These are phyloP conservation scores for Tetragonula clypearis DNA, from an alignment of 1,140 invertebrate species.

Conservation along the genomic window DNA sequence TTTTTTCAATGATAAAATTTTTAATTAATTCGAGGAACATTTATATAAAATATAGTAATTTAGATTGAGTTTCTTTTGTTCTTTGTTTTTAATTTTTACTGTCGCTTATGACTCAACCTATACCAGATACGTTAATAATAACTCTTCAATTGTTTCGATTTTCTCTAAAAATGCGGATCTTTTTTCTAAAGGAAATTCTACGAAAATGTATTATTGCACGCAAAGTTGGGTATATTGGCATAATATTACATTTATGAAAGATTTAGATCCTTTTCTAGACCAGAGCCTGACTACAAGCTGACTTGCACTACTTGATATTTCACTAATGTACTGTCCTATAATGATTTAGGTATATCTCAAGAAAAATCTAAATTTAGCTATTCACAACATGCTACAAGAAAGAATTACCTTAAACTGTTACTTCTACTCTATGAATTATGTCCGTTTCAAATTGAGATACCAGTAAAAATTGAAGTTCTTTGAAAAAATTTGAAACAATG, in stretches of 20 bases:
- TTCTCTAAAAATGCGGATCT: not conserved
- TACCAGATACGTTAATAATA: no score
- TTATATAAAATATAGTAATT: no score
- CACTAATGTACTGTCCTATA: not conserved
- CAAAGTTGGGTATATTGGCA: no score
- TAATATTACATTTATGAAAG: not conserved
- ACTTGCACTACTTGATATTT: constrained; percentile 2
- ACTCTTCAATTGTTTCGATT: no score
- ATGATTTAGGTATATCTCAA: not conserved
- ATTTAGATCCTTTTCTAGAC: not conserved
- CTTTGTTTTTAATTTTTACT: not conserved
- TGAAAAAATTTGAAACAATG: no score
- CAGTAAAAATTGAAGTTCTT: not conserved
- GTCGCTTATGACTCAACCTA: not conserved
- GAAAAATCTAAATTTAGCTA: not conserved
- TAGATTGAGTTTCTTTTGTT: not conserved
- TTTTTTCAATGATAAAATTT: not conserved
- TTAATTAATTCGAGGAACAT: no score
- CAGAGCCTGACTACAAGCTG: not conserved
- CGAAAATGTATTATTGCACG: no score
- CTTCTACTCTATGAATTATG: not conserved
- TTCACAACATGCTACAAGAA: not conserved
- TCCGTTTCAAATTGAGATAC: no score
- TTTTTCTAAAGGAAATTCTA: not conserved
- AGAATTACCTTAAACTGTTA: not conserved